phyloP scores from a whole-genome alignment of 1,140 invertebrate genomes.

The Lordiphosa mommai region DNA sequence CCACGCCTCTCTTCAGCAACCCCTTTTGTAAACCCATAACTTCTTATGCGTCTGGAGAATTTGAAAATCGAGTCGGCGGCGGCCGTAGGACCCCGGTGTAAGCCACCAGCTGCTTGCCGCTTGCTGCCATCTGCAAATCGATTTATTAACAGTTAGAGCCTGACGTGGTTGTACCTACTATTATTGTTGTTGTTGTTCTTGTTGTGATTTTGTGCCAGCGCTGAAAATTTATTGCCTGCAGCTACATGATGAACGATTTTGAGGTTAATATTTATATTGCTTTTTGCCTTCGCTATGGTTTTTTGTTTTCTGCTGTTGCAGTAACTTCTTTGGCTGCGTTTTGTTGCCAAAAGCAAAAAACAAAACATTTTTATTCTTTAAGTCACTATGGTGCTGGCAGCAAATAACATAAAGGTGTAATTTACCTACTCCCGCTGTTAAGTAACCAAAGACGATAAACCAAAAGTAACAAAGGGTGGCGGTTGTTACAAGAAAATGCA shows the following conservation, averaged over 20 bases:
- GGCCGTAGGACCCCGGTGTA: constrained; percentile 8
- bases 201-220: constrained; percentile 59
- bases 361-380: constrained; percentile 6
- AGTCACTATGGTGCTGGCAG: constrained; percentile 55
- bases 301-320: constrained; percentile 42
- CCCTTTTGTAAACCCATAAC: constrained; percentile 32
- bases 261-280: constrained; percentile 78
- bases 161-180: constrained; percentile 35
- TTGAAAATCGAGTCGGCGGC: neutral
- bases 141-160: constrained; percentile 71
- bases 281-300: constrained; percentile 45
- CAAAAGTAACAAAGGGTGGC: constrained; percentile 64
- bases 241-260: constrained; percentile 77
- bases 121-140: constrained; percentile 62
- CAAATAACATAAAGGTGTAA: constrained; percentile 25
- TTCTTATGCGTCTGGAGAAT: constrained; percentile 24
- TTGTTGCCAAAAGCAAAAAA: constrained; percentile 45
- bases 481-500: constrained; percentile 53
- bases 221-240: constrained; percentile 76
- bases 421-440: constrained; percentile 44
- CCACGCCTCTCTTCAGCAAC: constrained; percentile 39
- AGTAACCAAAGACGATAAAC: constrained; percentile 58
- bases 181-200: constrained; percentile 35
- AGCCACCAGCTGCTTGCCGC: constrained; percentile 55
- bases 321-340: constrained; percentile 58